Base-by-base conservation (phyloP, 2,888 invertebrate genomes). In the Metalampra italica region DNA sequence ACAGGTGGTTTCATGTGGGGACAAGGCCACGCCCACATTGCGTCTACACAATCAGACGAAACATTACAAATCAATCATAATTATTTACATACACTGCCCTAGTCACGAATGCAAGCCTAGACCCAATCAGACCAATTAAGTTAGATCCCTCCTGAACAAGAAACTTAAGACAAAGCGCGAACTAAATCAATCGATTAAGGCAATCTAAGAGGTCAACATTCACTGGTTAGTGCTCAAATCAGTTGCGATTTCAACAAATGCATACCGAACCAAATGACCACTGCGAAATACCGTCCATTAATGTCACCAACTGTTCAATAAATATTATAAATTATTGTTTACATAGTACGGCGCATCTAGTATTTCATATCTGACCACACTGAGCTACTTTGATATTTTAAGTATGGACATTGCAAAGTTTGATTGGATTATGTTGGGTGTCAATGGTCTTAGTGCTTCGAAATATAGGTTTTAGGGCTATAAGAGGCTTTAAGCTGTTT, bases 11-110 rank as follows among this genome's bases (percentile, higher is more conserved):
- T 54, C 45, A 55, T 39, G 7, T 39, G 3, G 14, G 57, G 61
- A 62, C 67, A 67, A 71, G 64, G 68, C 66, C 68, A 60, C 66
- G 57, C 65, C 68, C 67, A 66, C 59, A 66, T 59, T 50, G 54
- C 64, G 64, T 62, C 64, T 68, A 64, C 59, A 66, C 66, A 71
- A 69, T 78, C 67, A 62, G 40, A 45, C 13, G 44, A 38, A 29
- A 74, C 71, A 68, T 71, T 68, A 68, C 59, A 62, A 71, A 82
- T 82, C 80, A 70, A 79, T 82, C 81, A 79, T 75, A 72, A 76
- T 52, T 71, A 75, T 77, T 79, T 75, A 68, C 75, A 74, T 76
- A 71, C 67, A 64, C 66, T 60, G 55, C 51, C 64, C 62, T 60
- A 64, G 78, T 79, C 78, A 78, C 75, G 76, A 75, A 60, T 66